Base-by-base conservation (phyloP, 2,888 invertebrate species). In the Volucella inanis region DNA sequence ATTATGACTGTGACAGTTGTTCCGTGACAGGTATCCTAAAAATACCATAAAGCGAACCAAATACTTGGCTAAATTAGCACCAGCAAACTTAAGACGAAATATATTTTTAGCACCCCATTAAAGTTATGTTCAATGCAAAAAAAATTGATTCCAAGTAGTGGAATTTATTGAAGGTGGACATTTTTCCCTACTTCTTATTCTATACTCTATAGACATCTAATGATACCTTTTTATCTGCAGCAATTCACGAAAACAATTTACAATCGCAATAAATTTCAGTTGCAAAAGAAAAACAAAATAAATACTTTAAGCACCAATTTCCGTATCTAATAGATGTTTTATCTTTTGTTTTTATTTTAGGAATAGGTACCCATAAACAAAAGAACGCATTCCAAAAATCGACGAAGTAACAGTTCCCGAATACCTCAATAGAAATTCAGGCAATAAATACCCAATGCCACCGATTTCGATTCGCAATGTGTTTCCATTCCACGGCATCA, bases 321-420 rank as follows among this genome's bases (percentile, higher is more conserved):
- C 78, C 83, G 83, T 75, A 84, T 79, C 62, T 77, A 72, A 78
- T 78, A 78, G 78, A 64, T 71, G 62, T 62, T 71, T 64, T 84
- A 71, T 71, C 45, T 74, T 65, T 41, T 77, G n/a, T n/a, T 55
- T 22, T 71, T 43, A 43, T 74, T 62, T 70, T 70, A 74, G 41
- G 9, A 72, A 74, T 64, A n/a, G n/a, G n/a, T n/a, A 14, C 57
- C 49, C 9, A 43, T 15, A 61, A 55, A 74, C 14, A 41, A 9
- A 45, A 15, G 38, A 31, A 49, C 38, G 15, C 39, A 59, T 59
- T 41, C 31, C 6, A 12, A 14, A 50, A 14, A 4, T 18, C 45
- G 59, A 14, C 39, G 22, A 61, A 62, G 52, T 22, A 54, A 14
- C 3, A 10, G 6, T 22, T 38, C 54, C 8, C 15, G 11, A n/a